Conservation (phyloP, 2,888 invertebrate genomes). For the Drosophila eohydei region DNA sequence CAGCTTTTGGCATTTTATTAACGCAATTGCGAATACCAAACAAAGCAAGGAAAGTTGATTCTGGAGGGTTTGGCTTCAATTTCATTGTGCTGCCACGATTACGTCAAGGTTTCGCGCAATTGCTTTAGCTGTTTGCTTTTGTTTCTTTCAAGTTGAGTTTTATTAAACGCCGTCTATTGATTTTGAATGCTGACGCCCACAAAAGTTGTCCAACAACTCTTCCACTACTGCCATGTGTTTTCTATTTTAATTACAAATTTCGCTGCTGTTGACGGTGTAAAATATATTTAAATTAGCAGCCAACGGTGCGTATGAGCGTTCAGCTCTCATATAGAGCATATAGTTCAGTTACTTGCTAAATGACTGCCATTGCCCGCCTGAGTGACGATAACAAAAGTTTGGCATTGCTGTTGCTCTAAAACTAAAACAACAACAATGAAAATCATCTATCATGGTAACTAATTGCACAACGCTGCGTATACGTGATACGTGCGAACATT, state of each 20-base stretch:
- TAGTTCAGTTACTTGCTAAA: constrained; percentile 34
- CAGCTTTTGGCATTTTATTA: constrained; percentile 58
- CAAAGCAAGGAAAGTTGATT: constrained; percentile 17
- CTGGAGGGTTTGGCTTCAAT: constrained; percentile 1
- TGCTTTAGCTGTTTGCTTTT: constrained; percentile 31
- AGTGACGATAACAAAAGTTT: constrained; percentile 32
- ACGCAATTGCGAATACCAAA: constrained; percentile 49
- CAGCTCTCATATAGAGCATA: constrained; percentile 31
- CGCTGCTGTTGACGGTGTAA: constrained; percentile 29
- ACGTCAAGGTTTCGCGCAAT: constrained; percentile 48
- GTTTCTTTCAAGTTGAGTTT: constrained; percentile 52
- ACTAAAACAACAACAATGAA: constrained; percentile 11
- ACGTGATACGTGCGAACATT: constrained; percentile 54
- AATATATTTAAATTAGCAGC: constrained; percentile 71
- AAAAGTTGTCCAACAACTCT: constrained; percentile 55
- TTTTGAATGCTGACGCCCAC: constrained; percentile 53
- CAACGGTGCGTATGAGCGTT: constrained; percentile 47
- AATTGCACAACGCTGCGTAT: constrained; percentile 60
- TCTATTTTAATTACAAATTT: constrained; percentile 71
- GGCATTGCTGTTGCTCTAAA: constrained; percentile 10
- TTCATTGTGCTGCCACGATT: constrained; percentile 59
- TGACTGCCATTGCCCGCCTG: constrained; percentile 14
- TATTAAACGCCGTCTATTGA: constrained; percentile 73
- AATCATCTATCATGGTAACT: constrained; percentile 54
- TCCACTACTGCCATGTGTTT: constrained; percentile 35